These are phyloP conservation scores for Pseudorectes ferrugineus DNA, from an alignment of 2,113 vertebrate species.

Conservation along the genomic window DNA sequence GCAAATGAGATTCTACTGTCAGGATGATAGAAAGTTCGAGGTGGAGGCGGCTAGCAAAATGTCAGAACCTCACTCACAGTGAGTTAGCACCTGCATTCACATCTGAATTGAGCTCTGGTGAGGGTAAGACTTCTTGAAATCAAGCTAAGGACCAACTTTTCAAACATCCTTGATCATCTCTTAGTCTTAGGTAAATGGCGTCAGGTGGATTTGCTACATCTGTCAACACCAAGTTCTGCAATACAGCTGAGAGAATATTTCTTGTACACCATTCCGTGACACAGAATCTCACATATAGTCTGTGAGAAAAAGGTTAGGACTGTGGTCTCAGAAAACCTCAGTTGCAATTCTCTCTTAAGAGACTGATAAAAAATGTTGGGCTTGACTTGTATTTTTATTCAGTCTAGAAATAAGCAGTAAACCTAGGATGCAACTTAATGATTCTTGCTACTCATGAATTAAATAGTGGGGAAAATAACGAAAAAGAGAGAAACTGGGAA, in stretches of 20 bases:
- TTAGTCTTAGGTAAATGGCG: background rate
- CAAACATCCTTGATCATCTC: background rate
- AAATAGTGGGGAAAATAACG: background rate
- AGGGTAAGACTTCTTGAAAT: background rate
- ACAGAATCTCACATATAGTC: background rate
- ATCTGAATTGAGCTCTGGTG: background rate
- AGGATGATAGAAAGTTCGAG: slow-evolving; percentile 64
- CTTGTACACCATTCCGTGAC: background rate
- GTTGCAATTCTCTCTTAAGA: background rate
- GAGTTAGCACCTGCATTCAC: slow-evolving; percentile 23
- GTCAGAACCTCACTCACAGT: slow-evolving; percentile 29
- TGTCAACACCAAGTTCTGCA: background rate
- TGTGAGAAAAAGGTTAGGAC: background rate
- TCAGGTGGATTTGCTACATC: background rate
- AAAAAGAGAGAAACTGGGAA: background rate
- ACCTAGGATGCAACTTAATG: background rate
- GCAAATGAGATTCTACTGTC: slow-evolving; percentile 70
- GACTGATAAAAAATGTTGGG: background rate
- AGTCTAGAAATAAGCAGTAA: background rate
- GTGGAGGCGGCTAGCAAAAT: slow-evolving; percentile 33
- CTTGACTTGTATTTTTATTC: background rate
- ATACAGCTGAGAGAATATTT: slow-evolving; percentile 1
- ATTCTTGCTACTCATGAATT: background rate
- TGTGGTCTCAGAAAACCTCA: background rate
- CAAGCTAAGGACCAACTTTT: background rate